Conservation (phyloP, 35 echinoderm and acorn worm species). For the Ophiothrix spiculata region DNA sequence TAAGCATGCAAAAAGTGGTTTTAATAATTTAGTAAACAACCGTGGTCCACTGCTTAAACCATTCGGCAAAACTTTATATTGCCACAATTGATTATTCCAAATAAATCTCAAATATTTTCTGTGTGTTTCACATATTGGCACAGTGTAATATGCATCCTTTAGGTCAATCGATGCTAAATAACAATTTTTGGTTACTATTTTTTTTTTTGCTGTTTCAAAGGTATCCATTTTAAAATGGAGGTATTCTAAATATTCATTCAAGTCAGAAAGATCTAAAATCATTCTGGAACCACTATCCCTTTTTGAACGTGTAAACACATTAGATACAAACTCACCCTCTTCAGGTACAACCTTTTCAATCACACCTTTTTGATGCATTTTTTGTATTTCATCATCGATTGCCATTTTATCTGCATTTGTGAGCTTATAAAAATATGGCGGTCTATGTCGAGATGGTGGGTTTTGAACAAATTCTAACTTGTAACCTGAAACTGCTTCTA, state of each 20-base stretch:
- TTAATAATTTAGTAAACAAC: constrained; percentile 67
- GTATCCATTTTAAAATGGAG: constrained; percentile 83
- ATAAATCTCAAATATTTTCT: constrained; percentile 52
- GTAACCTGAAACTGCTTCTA: constrained; percentile 52
- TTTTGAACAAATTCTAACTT: constrained; percentile 46
- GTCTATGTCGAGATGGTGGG: constrained; percentile 13
- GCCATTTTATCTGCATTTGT: constrained; percentile 2
- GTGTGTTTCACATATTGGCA: constrained; percentile 40
- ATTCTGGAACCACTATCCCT: constrained; percentile 63
- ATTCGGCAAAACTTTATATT: constrained; percentile 65
- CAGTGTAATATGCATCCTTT: constrained; percentile 71
- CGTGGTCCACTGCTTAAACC: constrained; percentile 50
- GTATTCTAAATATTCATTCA: constrained; percentile 58
- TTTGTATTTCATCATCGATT: constrained; percentile 45
- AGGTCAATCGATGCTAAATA: constrained; percentile 64
- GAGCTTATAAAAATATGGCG: constrained; percentile 49
- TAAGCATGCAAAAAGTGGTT: constrained; percentile 15
- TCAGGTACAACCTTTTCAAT: constrained; percentile 33
- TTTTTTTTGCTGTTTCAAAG: constrained; percentile 29
- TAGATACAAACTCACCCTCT: constrained; percentile 56
- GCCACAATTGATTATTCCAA: constrained; percentile 44
- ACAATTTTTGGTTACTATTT: constrained; percentile 49
- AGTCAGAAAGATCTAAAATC: constrained; percentile 56
- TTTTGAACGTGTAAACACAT: constrained; percentile 60
- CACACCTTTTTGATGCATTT: constrained; percentile 36